These are phyloP conservation scores for Glaucomys volans DNA, from an alignment of 2,113 vertebrate genomes.

Conservation along the genomic window DNA sequence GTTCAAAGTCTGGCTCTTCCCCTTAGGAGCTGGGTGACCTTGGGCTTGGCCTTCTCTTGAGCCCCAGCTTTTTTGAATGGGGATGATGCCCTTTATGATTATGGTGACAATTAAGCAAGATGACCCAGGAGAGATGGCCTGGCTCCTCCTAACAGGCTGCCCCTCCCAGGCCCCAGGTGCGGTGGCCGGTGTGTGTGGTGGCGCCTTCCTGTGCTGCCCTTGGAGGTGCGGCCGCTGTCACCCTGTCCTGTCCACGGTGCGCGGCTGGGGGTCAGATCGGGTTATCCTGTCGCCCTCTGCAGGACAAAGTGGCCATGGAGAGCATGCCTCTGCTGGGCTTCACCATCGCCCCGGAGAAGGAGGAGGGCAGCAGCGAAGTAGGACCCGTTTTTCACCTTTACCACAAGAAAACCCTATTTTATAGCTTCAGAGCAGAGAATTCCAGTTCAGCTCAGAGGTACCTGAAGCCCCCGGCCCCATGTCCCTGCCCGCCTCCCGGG, in stretches of 20 bases:
- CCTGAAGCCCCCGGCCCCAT: no score
- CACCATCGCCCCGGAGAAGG: constrained; percentile 92
- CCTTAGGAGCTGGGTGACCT: background rate
- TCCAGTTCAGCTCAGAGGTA: constrained; percentile 94
- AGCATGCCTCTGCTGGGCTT: constrained; percentile 97
- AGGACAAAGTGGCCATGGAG: constrained; percentile 97
- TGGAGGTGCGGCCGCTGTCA: no score
- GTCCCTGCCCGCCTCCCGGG: no score
- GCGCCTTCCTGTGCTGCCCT: no score
- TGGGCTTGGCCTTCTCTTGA: background rate
- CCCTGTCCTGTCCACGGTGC: no score
- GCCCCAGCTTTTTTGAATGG: background rate
- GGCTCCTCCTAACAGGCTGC: background rate
- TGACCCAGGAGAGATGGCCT: background rate
- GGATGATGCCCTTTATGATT: background rate
- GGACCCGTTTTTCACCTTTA: constrained; percentile 94
- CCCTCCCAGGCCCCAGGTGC: background rate
- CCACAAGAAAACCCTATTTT: constrained; percentile 98
- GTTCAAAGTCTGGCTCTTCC: background rate
- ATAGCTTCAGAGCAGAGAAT: constrained; percentile 95
- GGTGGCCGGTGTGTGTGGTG: no score
- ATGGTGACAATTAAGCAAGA: background rate
- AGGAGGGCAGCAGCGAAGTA: constrained; percentile 87
- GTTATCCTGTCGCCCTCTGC: constrained; percentile 70
- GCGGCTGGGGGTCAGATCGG: no score